Conservation (phyloP, 2,888 invertebrate species). For the Orthosia gracilis region DNA sequence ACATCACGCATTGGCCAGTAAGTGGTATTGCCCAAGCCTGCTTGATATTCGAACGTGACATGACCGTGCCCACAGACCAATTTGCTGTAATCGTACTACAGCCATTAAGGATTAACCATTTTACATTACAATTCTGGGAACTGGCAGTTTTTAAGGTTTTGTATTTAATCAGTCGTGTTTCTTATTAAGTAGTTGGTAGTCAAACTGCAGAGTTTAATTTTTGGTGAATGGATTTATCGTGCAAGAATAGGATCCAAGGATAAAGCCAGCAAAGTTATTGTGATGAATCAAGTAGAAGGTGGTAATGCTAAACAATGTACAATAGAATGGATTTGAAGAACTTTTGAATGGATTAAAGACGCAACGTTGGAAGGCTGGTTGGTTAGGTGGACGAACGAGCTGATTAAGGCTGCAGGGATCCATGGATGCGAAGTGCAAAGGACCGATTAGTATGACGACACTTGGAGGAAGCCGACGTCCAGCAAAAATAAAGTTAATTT, state of each 20-base stretch:
- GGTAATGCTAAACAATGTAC: not conserved
- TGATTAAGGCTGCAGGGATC: too few relatives aligned
- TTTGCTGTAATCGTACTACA: constrained; percentile 86
- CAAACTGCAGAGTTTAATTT: constrained; percentile 31
- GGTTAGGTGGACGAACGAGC: too few relatives aligned
- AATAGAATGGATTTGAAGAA: not conserved
- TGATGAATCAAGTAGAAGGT: constrained; percentile 10
- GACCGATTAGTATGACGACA: too few relatives aligned
- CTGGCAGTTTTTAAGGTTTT: constrained; percentile 69
- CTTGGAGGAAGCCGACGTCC: too few relatives aligned
- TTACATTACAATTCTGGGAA: constrained; percentile 90
- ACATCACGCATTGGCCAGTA: constrained; percentile 86
- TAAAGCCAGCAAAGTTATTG: not conserved
- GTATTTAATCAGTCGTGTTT: constrained; percentile 63
- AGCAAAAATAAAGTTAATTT: too few relatives aligned
- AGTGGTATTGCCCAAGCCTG: constrained; percentile 85
- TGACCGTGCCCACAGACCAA: constrained; percentile 83
- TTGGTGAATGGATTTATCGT: constrained; percentile 52
- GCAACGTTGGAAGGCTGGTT: too few relatives aligned
- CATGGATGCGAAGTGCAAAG: too few relatives aligned
- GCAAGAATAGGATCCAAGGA: constrained; percentile 24
- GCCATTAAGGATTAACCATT: constrained; percentile 87
- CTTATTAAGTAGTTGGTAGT: constrained; percentile 56
- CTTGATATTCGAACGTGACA: constrained; percentile 89
- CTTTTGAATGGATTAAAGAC: too few relatives aligned